Conservation (phyloP, 2,888 invertebrate genomes). For the Clivina fossor region DNA sequence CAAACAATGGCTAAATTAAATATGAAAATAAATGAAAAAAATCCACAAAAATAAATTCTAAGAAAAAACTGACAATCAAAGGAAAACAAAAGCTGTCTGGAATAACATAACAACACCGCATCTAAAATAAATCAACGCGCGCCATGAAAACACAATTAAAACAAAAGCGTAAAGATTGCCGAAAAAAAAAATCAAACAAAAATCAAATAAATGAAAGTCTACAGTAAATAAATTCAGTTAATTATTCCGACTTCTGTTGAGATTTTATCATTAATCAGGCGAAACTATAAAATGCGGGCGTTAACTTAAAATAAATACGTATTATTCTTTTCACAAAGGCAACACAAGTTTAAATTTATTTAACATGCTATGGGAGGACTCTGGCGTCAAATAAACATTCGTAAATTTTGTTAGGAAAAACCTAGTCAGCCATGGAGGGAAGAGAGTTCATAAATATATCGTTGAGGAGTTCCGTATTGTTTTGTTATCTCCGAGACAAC, state of each 20-base stretch:
- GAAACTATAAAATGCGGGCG: slow-evolving; percentile 19
- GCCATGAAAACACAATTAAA: slow-evolving; percentile 25
- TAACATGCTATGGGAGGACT: slow-evolving; percentile 30
- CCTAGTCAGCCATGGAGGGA: too few relatives aligned
- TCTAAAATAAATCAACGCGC: slow-evolving; percentile 20
- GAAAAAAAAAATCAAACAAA: slow-evolving; percentile 19
- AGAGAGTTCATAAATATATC: slow-evolving; percentile 23
- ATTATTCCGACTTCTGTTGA: slow-evolving; percentile 29
- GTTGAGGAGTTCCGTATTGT: slow-evolving; percentile 15
- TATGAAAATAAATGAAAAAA: slow-evolving; percentile 14
- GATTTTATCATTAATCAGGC: slow-evolving; percentile 32
- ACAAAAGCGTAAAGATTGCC: slow-evolving; percentile 11
- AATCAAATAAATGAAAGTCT: slow-evolving; percentile 27
- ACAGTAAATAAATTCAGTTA: slow-evolving; percentile 33
- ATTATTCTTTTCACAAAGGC: slow-evolving; percentile 2
- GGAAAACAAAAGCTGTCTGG: slow-evolving; percentile 9
- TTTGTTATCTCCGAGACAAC: slow-evolving; percentile 19
- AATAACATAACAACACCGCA: slow-evolving; percentile 1
- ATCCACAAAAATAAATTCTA: slow-evolving; percentile 2
- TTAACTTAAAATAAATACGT: slow-evolving; percentile 33
- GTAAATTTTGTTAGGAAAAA: slow-evolving; percentile 30
- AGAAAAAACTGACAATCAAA: slow-evolving; percentile 13
- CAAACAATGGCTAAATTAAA: slow-evolving; percentile 3
- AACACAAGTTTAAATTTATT: slow-evolving; percentile 31
- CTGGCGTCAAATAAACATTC: slow-evolving; percentile 26